Evolutionary conservation across 2,888 invertebrate species (phyloP).

Genomic region (Cosmia trapezina): DNA sequence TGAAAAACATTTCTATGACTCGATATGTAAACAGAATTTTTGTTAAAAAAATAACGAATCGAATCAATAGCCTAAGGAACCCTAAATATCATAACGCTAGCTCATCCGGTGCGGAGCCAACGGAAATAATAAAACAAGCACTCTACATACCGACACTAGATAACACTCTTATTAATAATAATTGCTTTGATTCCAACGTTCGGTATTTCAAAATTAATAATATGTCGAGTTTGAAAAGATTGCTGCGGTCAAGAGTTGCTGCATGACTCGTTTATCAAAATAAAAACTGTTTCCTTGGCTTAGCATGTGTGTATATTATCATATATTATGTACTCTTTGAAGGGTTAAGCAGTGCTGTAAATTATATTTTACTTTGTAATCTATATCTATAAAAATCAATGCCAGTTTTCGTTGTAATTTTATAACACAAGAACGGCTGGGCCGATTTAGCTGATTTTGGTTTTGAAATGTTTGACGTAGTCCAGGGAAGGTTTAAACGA

Average conservation of each 20-base stretch:
- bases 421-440: no score
- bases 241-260: background rate
- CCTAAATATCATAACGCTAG: conserved; percentile 65
- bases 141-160: conserved; percentile 65
- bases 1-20: background rate
- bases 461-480: no score
- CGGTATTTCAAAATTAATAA: conserved; percentile 61
- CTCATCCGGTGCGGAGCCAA: conserved; percentile 60
- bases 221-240: conserved; percentile 34
- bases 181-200: conserved; percentile 62
- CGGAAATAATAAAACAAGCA: conserved; percentile 69
- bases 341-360: no score
- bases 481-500: no score
- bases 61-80: conserved; percentile 7
- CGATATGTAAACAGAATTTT: background rate
- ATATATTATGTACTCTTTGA: no score
- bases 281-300: background rate
- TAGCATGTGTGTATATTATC: no score
- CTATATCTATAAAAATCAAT: no score
- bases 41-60: background rate
- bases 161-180: conserved; percentile 67
- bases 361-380: no score
- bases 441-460: no score
- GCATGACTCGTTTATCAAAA: background rate
- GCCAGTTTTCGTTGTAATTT: no score